Percentiles rank a stretch among this genome's conserved stretches.
Evolutionary conservation across 2,888 invertebrate species (phyloP).

Genomic region (Eurois occulta): DNA sequence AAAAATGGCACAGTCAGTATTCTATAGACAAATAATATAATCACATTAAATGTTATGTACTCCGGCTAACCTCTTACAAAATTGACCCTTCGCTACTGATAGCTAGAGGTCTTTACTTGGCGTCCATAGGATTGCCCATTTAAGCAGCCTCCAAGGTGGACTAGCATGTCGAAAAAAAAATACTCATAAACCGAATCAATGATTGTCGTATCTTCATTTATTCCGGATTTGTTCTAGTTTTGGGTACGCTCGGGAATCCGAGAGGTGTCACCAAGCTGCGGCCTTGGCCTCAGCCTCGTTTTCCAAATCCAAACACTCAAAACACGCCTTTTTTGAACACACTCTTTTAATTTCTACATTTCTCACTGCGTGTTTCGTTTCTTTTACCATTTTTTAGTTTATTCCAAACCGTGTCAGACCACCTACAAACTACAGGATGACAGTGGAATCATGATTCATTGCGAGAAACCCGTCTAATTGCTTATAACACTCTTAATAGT

Average conservation of each 20-base stretch:
- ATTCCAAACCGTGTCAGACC: neutral
- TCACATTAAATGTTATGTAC: no score
- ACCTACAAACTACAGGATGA: neutral
- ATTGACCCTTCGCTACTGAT: no score
- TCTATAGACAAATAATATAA: no score
- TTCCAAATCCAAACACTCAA: slow-evolving; percentile 3
- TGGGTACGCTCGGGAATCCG: neutral
- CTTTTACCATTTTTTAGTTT: neutral
- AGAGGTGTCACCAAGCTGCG: neutral
- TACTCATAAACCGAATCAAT: neutral
- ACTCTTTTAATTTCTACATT: neutral
- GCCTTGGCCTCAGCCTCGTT: neutral
- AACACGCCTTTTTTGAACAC: neutral
- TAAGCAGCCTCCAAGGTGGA: neutral
- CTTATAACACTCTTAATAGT: slow-evolving; percentile 8
- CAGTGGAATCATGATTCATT: slow-evolving; percentile 4
- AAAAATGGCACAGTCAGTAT: no score
- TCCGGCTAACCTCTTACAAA: no score
- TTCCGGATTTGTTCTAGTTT: neutral
- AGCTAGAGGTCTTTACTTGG: neutral
- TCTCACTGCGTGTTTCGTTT: neutral
- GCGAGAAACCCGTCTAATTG: neutral
- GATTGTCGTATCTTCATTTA: neutral
- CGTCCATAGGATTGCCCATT: neutral
- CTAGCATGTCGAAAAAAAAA: neutral